Conservation (phyloP, 2,888 invertebrate species). For the Kuschelorhynchus macadamiae region DNA sequence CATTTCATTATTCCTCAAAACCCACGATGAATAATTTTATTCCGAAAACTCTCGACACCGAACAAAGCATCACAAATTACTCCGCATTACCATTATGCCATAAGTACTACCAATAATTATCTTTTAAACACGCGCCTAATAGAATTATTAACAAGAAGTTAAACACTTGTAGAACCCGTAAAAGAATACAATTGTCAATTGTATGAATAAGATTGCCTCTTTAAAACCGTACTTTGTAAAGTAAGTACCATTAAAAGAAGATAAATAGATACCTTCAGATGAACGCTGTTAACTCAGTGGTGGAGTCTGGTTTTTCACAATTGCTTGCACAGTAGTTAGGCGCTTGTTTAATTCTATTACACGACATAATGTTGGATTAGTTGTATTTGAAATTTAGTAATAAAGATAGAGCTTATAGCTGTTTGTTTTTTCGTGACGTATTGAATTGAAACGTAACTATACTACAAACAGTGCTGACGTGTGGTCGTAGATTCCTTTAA, state of each 20-base stretch:
- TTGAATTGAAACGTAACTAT: too few species aligned
- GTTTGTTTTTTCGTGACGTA: too few species aligned
- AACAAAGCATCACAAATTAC: conserved; percentile 30
- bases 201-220: conserved; percentile 49
- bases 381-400: too few species aligned
- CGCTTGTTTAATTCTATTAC: conserved; percentile 4
- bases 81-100: conserved; percentile 38
- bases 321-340: conserved; percentile 10
- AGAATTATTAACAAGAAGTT: conserved; percentile 51
- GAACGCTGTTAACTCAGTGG: conserved; percentile 32
- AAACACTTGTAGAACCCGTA: conserved; percentile 50
- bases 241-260: conserved; percentile 44
- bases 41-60: conserved; percentile 26
- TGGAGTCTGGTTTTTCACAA: conserved; percentile 10
- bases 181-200: conserved; percentile 52
- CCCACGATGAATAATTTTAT: conserved; percentile 9
- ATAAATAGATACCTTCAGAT: conserved; percentile 39
- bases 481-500: too few species aligned
- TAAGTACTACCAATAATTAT: conserved; percentile 39
- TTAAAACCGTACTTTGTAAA: conserved; percentile 38
- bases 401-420: too few species aligned
- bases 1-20: too few species aligned
- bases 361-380: too few species aligned
- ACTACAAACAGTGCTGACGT: too few species aligned
- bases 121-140: conserved; percentile 45